Base-by-base conservation (phyloP, 2,888 invertebrate species). In the Odontothrips loti region DNA sequence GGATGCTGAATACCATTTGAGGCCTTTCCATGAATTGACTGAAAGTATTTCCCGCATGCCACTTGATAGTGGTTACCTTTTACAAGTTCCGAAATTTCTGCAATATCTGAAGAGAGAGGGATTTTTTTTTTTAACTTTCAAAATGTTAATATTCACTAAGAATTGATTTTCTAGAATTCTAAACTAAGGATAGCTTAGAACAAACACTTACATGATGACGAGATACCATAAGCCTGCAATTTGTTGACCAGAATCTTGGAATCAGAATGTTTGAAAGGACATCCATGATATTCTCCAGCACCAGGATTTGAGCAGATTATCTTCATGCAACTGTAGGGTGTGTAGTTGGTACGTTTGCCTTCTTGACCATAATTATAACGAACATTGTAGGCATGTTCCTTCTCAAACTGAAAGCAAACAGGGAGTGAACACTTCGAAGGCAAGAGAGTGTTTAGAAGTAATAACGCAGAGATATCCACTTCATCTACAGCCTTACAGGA, bases 351-450 rank as follows among this genome's bases (percentile, higher is more conserved):
- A 87, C 95, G 92, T 84, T 94, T 95, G 0, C 99, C 99, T 86
- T 96, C 98, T 89, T 97, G 96, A 43, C 99, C 99, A 89, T 96
- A 99, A 86, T 93, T 94, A 88, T 98, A 97, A 34, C 96, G 92
- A 80, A 99, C 93, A 86, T 91, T 92, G 87, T 99, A 99, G 1
- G 94, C 90, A 89, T 99, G 96, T 83, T 92, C 90, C 86, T 98
- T 98, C 81, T 97, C 95, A 90, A 99, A 99, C 90, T 95, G 86
- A 48, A 86, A 83, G 34, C 17, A 78, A 78, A 79, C 78, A 48
- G 34, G 4, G 11, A 80, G n/a, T 79, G 0, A 27, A 78, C 29
- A 78, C 80, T 47, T 48, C 15, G 34, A 17, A 80, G n/a, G 4
- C 23, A 9, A 11, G 20, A 79, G 58, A 63, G 29, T 68, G 79